Evolutionary conservation across 2,797 vertebrate genomes (phyloP).

Genomic region (Manis pentadactyla): DNA sequence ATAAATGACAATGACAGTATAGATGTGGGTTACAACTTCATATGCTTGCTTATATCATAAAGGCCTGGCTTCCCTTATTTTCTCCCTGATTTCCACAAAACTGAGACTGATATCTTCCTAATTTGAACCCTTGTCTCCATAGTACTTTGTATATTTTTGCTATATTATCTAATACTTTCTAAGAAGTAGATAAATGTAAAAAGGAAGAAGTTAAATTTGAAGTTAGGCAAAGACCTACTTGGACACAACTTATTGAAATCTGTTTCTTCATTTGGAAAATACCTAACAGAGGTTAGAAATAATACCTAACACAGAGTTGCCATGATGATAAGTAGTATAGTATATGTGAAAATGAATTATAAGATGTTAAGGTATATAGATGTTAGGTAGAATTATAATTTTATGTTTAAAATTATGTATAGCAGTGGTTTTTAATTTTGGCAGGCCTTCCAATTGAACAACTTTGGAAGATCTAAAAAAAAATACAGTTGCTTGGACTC

Average conservation of each 20-base stretch:
- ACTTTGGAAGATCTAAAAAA: slow-evolving; percentile 9
- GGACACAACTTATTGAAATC: slow-evolving; percentile 5
- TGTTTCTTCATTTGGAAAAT: slow-evolving; percentile 62
- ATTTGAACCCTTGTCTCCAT: not conserved
- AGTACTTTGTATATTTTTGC: not conserved
- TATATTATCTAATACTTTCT: slow-evolving; percentile 12
- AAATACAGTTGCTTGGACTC: not conserved
- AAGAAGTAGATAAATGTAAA: not conserved
- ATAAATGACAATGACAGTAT: not conserved
- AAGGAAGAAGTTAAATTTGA: slow-evolving; percentile 18
- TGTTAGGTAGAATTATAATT: slow-evolving; percentile 48
- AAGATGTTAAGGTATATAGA: not conserved
- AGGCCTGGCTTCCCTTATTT: not conserved
- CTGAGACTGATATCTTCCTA: not conserved
- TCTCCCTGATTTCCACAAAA: not conserved
- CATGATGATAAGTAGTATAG: not conserved
- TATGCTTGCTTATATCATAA: not conserved
- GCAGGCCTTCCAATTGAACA: slow-evolving; percentile 44
- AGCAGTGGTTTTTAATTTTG: slow-evolving; percentile 50
- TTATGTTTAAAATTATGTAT: not conserved
- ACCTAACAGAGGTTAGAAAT: not conserved
- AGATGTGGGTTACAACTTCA: not conserved
- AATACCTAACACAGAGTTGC: slow-evolving; percentile 38
- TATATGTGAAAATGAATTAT: slow-evolving; percentile 8
- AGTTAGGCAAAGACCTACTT: slow-evolving; percentile 29